phyloP scores from a whole-genome alignment of 2,888 invertebrate genomes.

The Erannis defoliaria region DNA sequence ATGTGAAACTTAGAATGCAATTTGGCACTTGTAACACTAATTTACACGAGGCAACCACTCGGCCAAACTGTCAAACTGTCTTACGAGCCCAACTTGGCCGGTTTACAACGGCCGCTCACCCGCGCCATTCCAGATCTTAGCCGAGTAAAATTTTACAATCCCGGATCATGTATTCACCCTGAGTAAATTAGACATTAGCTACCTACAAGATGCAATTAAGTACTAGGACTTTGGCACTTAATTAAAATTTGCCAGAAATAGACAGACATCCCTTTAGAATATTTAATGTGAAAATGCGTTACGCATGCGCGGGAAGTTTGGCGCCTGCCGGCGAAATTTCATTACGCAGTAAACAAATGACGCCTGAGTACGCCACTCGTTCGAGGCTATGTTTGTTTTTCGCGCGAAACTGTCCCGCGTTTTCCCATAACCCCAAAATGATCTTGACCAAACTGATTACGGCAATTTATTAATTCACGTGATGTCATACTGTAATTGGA shows the following conservation, averaged over 20 bases:
- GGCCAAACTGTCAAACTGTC: slow-evolving; percentile 30
- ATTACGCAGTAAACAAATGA: slow-evolving; percentile 34
- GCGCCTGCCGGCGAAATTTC: slow-evolving; percentile 14
- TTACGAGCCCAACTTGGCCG: slow-evolving; percentile 15
- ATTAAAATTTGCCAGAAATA: slow-evolving; percentile 32
- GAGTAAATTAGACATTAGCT: slow-evolving; percentile 25
- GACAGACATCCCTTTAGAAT: slow-evolving; percentile 29
- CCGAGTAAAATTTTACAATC: slow-evolving; percentile 18
- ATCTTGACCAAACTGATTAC: slow-evolving; percentile 19
- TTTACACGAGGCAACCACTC: slow-evolving; percentile 24
- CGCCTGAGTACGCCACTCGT: slow-evolving; percentile 12
- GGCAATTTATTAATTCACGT: slow-evolving; percentile 10
- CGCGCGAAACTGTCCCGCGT: slow-evolving; percentile 28
- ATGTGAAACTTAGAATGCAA: slow-evolving; percentile 21
- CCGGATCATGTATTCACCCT: slow-evolving; percentile 9
- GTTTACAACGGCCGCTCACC: neutral
- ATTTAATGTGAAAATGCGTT: slow-evolving; percentile 27
- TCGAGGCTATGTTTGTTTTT: slow-evolving; percentile 23
- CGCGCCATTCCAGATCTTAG: slow-evolving; percentile 3
- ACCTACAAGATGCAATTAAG: slow-evolving; percentile 23
- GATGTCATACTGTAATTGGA: slow-evolving; percentile 29
- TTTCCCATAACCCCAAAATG: slow-evolving; percentile 21
- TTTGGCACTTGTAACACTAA: slow-evolving; percentile 20
- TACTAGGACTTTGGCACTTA: slow-evolving; percentile 27
- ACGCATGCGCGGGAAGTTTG: slow-evolving; percentile 20